Conservation (phyloP, 2,888 invertebrate species). For the Choristoneura rosaceana region DNA sequence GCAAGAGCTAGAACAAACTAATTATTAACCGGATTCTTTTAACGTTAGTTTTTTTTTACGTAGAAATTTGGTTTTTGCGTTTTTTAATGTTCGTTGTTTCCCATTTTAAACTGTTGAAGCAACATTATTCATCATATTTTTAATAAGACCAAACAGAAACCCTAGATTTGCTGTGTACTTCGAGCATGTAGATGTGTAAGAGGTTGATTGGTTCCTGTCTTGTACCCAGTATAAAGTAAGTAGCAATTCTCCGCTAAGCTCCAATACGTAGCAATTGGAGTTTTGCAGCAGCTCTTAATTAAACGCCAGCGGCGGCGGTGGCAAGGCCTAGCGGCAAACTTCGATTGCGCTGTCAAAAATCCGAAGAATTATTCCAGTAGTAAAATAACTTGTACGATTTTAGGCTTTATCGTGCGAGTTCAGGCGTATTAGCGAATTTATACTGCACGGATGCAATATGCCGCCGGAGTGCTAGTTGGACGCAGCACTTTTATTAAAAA, state of each 20-base stretch:
- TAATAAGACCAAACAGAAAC: not conserved
- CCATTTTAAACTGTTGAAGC: not conserved
- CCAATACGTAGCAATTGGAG: conserved; percentile 69
- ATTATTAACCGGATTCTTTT: too few species aligned
- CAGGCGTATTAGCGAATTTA: conserved; percentile 84
- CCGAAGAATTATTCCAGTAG: conserved; percentile 83
- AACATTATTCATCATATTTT: not conserved
- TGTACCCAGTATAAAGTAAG: conserved; percentile 58
- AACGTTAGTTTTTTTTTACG: not conserved
- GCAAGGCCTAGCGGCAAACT: conserved; percentile 78
- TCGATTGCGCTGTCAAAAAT: conserved; percentile 86
- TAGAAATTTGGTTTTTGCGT: not conserved
- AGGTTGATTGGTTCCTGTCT: conserved; percentile 51
- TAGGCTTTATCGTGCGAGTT: conserved; percentile 82
- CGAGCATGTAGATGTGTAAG: not conserved
- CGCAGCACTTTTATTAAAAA: conserved; percentile 80
- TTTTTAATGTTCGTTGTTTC: too few species aligned
- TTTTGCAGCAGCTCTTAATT: conserved; percentile 77
- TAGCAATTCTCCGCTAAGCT: conserved; percentile 58
- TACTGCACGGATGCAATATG: conserved; percentile 79
- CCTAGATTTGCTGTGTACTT: not conserved
- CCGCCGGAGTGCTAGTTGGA: conserved; percentile 67
- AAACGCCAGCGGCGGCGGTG: conserved; percentile 65
- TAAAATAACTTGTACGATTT: conserved; percentile 83
- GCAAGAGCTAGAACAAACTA: conserved; percentile 3